Evolutionary conservation across 2,888 invertebrate genomes (phyloP).

Genomic region (Pterostichus niger): DNA sequence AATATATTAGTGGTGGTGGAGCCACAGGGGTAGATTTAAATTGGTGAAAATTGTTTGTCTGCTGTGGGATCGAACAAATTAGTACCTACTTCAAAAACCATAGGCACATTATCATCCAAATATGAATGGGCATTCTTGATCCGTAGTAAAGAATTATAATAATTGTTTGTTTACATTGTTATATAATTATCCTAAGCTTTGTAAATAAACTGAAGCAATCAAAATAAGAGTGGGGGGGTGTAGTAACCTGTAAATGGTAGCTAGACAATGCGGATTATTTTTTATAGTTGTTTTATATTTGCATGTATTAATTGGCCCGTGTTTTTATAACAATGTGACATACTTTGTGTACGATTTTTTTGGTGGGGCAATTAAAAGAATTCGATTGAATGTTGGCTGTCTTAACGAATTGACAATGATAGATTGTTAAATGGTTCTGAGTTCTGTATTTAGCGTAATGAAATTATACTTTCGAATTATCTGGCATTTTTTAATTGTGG

Average conservation of each 20-base stretch:
- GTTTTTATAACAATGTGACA: conserved; percentile 41
- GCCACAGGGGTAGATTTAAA: too few species aligned
- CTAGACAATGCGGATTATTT: conserved; percentile 32
- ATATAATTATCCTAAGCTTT: conserved; percentile 5
- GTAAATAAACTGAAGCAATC: conserved; percentile 21
- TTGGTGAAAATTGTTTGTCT: too few species aligned
- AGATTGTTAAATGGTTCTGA: conserved; percentile 39
- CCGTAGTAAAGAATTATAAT: too few species aligned
- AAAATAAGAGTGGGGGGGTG: conserved; percentile 27
- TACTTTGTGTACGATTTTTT: conserved; percentile 36
- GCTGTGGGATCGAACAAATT: too few species aligned
- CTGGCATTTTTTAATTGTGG: conserved; percentile 43
- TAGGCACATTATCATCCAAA: too few species aligned
- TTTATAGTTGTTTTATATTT: conserved; percentile 25
- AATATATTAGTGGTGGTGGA: too few species aligned
- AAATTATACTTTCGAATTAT: conserved; percentile 48
- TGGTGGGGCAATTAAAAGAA: conserved; percentile 44
- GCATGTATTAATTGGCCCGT: conserved; percentile 44
- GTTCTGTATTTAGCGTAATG: conserved; percentile 46
- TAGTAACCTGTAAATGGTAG: conserved; percentile 18
- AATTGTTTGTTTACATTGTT: conserved; percentile 4
- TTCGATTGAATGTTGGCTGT: conserved; percentile 52
- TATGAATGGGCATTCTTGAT: too few species aligned
- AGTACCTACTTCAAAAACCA: too few species aligned
- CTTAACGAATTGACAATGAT: conserved; percentile 56